Percentiles rank a stretch among this genome's conserved stretches.
Evolutionary conservation across 2,797 vertebrate genomes (phyloP).

Genomic region (Poeciliopsis turneri): DNA sequence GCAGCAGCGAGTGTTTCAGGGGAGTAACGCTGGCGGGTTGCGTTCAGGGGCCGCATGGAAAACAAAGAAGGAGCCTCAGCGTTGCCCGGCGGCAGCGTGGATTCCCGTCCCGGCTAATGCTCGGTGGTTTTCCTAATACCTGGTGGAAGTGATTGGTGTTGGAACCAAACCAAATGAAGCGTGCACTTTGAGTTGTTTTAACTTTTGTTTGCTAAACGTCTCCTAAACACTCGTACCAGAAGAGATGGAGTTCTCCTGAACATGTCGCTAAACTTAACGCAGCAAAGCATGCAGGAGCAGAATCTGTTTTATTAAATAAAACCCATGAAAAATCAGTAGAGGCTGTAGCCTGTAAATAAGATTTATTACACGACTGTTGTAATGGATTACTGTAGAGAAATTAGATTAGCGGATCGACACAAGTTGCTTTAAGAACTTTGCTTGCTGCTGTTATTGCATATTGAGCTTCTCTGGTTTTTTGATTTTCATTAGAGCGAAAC

Average conservation of each 20-base stretch:
- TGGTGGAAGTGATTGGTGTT: conserved; percentile 13
- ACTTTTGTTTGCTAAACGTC: conserved; percentile 17
- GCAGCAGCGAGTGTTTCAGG: conserved; percentile 2
- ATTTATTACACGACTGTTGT: conserved; percentile 13
- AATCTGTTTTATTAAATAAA: conserved; percentile 2
- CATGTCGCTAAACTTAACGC: background rate
- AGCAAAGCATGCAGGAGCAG: background rate
- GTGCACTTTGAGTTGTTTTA: conserved; percentile 7
- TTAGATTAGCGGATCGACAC: conserved; percentile 17
- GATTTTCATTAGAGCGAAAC: conserved; percentile 15
- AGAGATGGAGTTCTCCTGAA: background rate
- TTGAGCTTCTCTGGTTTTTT: conserved; percentile 8
- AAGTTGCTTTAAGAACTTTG: conserved; percentile 9
- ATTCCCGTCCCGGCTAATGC: conserved; percentile 19
- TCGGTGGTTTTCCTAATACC: conserved; percentile 23
- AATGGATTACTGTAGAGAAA: conserved; percentile 18
- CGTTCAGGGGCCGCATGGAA: conserved; percentile 4
- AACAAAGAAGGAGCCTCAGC: conserved; percentile 5
- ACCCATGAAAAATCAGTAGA: conserved; percentile 8
- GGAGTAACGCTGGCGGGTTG: background rate
- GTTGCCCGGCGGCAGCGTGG: conserved; percentile 13
- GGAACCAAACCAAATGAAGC: conserved; percentile 20
- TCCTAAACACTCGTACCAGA: background rate
- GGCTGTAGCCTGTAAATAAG: conserved; percentile 16
- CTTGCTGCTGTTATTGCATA: conserved; percentile 9